Percentiles rank a stretch among this genome's conserved stretches.
phyloP scores from a whole-genome alignment of 2,113 vertebrate genomes.

The Amblyornis subalaris region DNA sequence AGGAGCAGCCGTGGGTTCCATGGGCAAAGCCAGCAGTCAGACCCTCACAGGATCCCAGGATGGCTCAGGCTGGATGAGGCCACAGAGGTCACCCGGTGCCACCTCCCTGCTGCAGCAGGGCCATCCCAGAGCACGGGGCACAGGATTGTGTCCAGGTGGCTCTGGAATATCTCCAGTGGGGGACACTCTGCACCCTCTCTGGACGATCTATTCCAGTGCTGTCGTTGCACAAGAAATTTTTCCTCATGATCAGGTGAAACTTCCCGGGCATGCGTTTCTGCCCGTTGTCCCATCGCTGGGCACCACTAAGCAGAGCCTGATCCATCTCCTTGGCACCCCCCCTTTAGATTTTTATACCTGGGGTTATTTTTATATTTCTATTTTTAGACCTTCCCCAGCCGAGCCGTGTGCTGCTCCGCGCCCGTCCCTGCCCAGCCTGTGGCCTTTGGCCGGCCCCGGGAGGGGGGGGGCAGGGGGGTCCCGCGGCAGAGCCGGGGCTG shows the following conservation, averaged over 20 bases:
- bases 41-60: not conserved
- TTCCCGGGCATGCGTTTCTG: not conserved
- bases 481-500: not conserved
- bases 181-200: not conserved
- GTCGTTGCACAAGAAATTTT: not conserved
- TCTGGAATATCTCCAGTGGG: not conserved
- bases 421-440: not conserved
- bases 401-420: not conserved
- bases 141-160: not conserved
- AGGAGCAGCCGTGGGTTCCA: accelerated
- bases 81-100: not conserved
- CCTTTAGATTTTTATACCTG: not conserved
- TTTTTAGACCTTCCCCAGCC: not conserved
- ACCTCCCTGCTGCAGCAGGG: not conserved
- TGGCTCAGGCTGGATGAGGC: not conserved
- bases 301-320: not conserved
- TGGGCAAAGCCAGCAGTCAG: not conserved
- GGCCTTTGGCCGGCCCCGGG: not conserved
- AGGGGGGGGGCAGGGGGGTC: not conserved
- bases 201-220: not conserved
- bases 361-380: not conserved
- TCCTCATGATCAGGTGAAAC: not conserved
- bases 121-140: not conserved
- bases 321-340: not conserved
- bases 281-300: not conserved